Evolutionary conservation across 2,797 vertebrate genomes (phyloP), one percentile per base, ranked within the genome.

Genomic region (Micrastur ruficollis): DNA sequence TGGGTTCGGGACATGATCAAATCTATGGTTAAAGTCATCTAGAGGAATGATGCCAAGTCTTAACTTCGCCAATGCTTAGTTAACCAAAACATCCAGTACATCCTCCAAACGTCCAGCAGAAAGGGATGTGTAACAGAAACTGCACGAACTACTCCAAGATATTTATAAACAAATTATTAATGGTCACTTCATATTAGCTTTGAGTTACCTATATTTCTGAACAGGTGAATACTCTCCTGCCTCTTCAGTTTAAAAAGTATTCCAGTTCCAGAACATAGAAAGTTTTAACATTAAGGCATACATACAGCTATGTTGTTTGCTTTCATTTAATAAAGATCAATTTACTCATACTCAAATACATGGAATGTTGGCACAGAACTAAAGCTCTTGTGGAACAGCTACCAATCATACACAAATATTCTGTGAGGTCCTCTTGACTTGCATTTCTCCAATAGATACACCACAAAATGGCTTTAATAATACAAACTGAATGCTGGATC

Each of bases 321-420:
- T 98, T 97, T 98, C 97, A 96, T 97, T 97, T 98, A 98, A 98
- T 98, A 96, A 98, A 96, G 97, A 98, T 98, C 88, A 81, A 27
- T 97, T 97, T 95, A 98, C 96, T 97, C 94, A 97, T 92, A 97
- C 93, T 97, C 96, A 98, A 98, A 98, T 97, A 98, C 96, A 98
- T 98, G 98, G 98, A 98, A 98, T 98, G 98, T 98, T 98, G 98
- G 98, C 98, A 98, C 98, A 98, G 94, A 97, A 97, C 97, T 97
- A 97, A 98, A 98, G 98, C 97, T 97, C 95, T 96, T 95, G 95
- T 97, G 97, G 97, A 97, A 98, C 97, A 97, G 93, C 96, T 97
- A 97, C 96, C 93, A 36, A 82, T 93, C 95, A 85, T 96, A 96
- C 91, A 97, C 95, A 86, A 93, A 96, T 95, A 92, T 79, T 97